Percentiles rank a stretch among this genome's conserved stretches.
Evolutionary conservation across 2,113 vertebrate species (phyloP).

Genomic region (Triplophysa dalaica): DNA sequence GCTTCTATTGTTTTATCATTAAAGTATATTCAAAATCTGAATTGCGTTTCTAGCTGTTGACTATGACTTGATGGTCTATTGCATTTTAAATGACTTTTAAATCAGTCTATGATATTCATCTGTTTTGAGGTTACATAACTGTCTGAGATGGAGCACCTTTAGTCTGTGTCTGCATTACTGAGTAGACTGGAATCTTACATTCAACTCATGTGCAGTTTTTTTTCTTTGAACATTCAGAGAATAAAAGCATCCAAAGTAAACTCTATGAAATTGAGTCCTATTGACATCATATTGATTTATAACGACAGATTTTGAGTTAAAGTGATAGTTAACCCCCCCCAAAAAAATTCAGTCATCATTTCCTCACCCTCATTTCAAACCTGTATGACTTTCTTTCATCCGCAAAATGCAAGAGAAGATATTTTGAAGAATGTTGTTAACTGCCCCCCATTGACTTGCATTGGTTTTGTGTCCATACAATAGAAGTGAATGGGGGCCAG

Average conservation of each 20-base stretch:
- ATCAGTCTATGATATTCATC: not conserved
- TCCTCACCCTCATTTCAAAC: no score
- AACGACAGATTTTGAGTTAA: no score
- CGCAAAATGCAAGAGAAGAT: no score
- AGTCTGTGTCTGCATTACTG: not conserved
- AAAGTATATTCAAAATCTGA: slow-evolving; percentile 13
- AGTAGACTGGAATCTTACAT: not conserved
- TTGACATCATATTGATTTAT: no score
- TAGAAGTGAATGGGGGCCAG: no score
- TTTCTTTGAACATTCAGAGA: not conserved
- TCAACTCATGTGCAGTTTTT: not conserved
- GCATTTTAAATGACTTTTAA: not conserved
- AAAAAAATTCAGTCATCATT: no score
- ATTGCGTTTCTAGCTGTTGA: not conserved
- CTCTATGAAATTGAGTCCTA: not conserved
- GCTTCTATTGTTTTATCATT: not conserved
- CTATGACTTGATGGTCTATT: not conserved
- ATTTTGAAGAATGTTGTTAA: no score
- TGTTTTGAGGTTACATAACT: not conserved
- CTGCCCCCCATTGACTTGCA: no score
- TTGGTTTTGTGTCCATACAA: no score
- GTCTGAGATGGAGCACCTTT: slow-evolving; percentile 4
- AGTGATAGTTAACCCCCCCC: no score
- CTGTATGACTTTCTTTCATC: no score
- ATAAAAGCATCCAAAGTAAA: not conserved